Percentiles rank a stretch among this genome's conserved stretches.
These are phyloP conservation scores for Carassius auratus DNA, from an alignment of 2,113 vertebrate species.

Conservation along the genomic window DNA sequence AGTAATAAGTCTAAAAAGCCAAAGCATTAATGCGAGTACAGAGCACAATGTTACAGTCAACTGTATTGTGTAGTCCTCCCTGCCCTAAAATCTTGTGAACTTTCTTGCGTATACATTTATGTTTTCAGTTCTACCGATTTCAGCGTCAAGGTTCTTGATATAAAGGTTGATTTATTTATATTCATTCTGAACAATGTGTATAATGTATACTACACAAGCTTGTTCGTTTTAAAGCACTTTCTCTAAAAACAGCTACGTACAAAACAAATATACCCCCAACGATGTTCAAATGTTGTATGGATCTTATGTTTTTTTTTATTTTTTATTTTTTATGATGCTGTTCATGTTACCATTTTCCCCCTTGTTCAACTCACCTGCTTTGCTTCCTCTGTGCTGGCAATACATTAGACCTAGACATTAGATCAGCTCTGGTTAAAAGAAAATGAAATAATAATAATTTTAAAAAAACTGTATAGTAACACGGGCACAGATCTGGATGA, in stretches of 20 bases:
- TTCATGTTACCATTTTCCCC: slow-evolving; percentile 22
- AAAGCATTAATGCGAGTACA: slow-evolving; percentile 45
- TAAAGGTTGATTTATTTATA: slow-evolving; percentile 27
- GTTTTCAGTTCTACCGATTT: slow-evolving; percentile 3
- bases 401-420: slow-evolving; percentile 27
- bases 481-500: slow-evolving; percentile 57
- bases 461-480: slow-evolving; percentile 17
- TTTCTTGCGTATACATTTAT: slow-evolving; percentile 1
- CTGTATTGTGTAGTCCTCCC: slow-evolving; percentile 36
- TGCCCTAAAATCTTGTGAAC: slow-evolving; percentile 11
- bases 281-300: slow-evolving; percentile 9
- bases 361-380: slow-evolving; percentile 39
- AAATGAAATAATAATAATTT: neutral
- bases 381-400: slow-evolving; percentile 50
- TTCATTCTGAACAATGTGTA: slow-evolving; percentile 20
- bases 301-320: neutral
- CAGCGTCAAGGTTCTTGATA: neutral
- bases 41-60: slow-evolving; percentile 36
- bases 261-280: slow-evolving; percentile 22
- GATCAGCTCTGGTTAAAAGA: slow-evolving; percentile 37
- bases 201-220: slow-evolving; percentile 29
- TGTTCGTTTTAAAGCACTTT: slow-evolving; percentile 43
- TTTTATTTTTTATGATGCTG: slow-evolving; percentile 11
- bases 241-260: slow-evolving; percentile 38
- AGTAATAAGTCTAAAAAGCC: slow-evolving; percentile 55